Evolutionary conservation across 2,888 invertebrate species (phyloP).

Genomic region (Siphlonurus alternatus): DNA sequence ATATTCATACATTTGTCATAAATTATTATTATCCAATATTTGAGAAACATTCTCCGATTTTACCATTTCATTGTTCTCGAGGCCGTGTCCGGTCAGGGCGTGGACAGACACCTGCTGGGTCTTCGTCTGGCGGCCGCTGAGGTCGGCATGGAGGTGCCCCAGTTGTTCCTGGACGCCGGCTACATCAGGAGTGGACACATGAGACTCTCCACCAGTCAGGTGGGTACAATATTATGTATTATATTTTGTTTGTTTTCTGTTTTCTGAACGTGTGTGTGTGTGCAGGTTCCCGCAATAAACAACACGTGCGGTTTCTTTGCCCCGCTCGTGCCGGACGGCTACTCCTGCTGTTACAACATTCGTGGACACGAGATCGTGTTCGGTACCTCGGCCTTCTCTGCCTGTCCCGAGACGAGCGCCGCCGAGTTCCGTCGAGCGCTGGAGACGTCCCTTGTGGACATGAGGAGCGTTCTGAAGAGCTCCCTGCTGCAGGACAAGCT

Average conservation of each 20-base stretch:
- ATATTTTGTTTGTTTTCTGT: no score
- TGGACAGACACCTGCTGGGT: constrained; percentile 86
- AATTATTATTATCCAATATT: no score
- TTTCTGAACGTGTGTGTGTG: no score
- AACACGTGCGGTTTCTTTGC: constrained; percentile 84
- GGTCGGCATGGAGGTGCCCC: constrained; percentile 53
- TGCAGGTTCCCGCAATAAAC: constrained; percentile 65
- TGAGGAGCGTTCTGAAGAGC: constrained; percentile 41
- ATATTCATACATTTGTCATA: no score
- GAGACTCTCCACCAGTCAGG: constrained; percentile 81
- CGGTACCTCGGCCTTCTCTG: constrained; percentile 49
- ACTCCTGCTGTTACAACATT: constrained; percentile 92
- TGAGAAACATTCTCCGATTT: not conserved
- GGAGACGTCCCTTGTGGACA: constrained; percentile 41
- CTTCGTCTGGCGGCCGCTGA: constrained; percentile 68
- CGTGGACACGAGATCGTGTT: constrained; percentile 54
- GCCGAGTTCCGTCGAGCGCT: constrained; percentile 39
- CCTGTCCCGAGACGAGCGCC: constrained; percentile 42
- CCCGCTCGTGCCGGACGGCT: constrained; percentile 71
- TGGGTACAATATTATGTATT: no score
- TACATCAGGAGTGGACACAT: constrained; percentile 58
- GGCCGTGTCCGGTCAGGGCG: constrained; percentile 65
- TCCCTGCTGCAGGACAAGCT: constrained; percentile 37
- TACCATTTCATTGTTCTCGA: constrained; percentile 19
- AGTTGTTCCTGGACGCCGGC: constrained; percentile 52